A percentile compares a stretch with the other conserved stretches of the same genome.
Evolutionary conservation across 1,140 invertebrate species (phyloP).

Genomic region (Arion vulgaris): DNA sequence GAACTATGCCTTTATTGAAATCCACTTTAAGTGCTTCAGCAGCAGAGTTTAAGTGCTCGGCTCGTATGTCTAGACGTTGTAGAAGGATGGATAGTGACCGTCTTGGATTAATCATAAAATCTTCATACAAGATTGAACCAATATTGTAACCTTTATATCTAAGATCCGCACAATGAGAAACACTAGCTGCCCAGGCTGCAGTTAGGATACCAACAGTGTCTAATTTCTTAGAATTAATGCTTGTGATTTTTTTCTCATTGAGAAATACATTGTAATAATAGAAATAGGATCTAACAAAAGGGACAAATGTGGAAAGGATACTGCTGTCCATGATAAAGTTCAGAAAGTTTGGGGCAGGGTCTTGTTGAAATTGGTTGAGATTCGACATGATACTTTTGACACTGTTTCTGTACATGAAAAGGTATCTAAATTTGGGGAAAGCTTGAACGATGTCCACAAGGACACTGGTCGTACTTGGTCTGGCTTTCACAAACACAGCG

Average conservation of each 20-base stretch:
- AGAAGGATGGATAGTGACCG: constrained; percentile 55
- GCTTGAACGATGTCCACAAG: constrained; percentile 56
- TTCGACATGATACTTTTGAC: constrained; percentile 61
- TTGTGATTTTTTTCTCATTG: constrained; percentile 52
- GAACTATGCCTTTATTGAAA: constrained; percentile 45
- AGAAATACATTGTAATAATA: constrained; percentile 56
- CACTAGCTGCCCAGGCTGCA: constrained; percentile 60
- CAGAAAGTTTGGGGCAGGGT: constrained; percentile 53
- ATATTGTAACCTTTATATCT: constrained; percentile 58
- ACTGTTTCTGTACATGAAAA: constrained; percentile 68
- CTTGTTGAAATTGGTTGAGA: constrained; percentile 51
- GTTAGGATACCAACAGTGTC: constrained; percentile 58
- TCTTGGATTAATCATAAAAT: constrained; percentile 62
- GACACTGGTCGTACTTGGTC: constrained; percentile 57
- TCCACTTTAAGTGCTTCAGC: constrained; percentile 61
- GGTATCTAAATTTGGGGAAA: constrained; percentile 59
- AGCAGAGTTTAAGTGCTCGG: constrained; percentile 55
- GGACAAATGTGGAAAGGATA: constrained; percentile 57
- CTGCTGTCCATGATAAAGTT: constrained; percentile 60
- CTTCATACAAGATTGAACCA: constrained; percentile 63
- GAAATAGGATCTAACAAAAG: constrained; percentile 56
- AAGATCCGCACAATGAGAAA: constrained; percentile 53
- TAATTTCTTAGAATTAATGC: constrained; percentile 43
- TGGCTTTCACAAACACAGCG: constrained; percentile 60
- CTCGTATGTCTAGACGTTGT: constrained; percentile 55